Conservation (phyloP, 2,797 vertebrate species). For the Psittacula echo region DNA sequence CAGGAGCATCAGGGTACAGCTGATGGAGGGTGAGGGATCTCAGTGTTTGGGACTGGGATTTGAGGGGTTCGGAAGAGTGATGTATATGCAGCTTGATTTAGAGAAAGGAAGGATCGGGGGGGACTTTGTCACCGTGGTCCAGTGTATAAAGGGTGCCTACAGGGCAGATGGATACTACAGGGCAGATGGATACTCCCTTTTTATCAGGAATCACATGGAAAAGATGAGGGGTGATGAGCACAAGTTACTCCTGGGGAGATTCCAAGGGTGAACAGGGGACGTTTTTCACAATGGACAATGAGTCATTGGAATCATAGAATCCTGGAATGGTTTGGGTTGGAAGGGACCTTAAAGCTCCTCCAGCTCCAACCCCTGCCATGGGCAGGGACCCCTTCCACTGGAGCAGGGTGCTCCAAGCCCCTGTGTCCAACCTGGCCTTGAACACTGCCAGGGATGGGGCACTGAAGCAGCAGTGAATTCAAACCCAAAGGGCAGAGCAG, state of each 20-base stretch:
- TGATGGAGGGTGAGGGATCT: background rate
- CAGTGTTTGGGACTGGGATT: background rate
- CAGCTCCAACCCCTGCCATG: background rate
- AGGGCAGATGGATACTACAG: background rate
- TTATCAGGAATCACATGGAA: background rate
- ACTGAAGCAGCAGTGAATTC: background rate
- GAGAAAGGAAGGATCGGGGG: background rate
- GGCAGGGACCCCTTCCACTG: background rate
- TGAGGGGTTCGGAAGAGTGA: background rate
- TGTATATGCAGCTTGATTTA: background rate
- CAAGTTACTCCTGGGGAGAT: background rate
- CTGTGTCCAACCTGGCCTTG: background rate
- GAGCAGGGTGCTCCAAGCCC: background rate
- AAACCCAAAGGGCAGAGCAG: background rate
- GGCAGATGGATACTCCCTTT: background rate
- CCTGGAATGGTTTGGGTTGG: background rate
- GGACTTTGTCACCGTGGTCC: background rate
- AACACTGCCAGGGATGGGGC: background rate
- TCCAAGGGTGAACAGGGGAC: background rate
- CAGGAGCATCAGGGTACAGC: background rate
- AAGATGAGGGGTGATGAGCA: background rate
- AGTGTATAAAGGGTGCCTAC: background rate
- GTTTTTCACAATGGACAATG: background rate
- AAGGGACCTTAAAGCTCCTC: background rate
- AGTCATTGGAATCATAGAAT: background rate